A percentile compares a stretch with the other conserved stretches of the same genome.
Evolutionary conservation across 1,140 invertebrate genomes (phyloP).

Genomic region (Drosophila grimshawi): DNA sequence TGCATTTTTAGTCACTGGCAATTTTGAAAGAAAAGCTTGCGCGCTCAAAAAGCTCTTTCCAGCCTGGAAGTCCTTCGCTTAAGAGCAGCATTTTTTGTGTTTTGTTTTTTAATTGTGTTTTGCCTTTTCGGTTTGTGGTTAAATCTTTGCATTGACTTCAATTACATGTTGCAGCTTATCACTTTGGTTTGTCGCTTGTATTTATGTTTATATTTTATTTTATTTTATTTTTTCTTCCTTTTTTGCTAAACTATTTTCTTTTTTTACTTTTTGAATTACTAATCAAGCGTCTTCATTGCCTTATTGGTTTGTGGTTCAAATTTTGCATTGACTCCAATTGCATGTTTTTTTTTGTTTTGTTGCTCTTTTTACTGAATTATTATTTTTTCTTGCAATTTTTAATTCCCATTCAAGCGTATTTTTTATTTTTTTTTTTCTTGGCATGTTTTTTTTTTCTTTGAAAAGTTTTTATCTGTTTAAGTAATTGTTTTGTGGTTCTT

Average conservation of each 20-base stretch:
- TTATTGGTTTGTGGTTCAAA: too few species aligned
- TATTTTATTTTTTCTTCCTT: neutral
- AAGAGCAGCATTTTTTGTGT: neutral
- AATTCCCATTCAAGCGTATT: too few species aligned
- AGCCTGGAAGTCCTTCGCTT: constrained; percentile 30
- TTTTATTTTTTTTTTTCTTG: too few species aligned
- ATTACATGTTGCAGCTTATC: neutral
- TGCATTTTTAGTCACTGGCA: constrained; percentile 38
- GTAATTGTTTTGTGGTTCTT: too few species aligned
- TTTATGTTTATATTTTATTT: neutral
- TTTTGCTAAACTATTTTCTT: too few species aligned
- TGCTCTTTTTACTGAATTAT: too few species aligned
- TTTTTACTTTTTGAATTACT: too few species aligned
- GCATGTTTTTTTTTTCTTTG: too few species aligned
- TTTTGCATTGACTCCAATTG: too few species aligned
- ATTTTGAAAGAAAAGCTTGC: constrained; percentile 35
- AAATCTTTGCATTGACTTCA: neutral
- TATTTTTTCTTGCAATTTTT: too few species aligned
- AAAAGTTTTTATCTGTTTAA: too few species aligned
- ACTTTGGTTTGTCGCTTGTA: neutral
- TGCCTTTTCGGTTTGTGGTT: neutral
- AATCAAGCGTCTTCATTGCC: too few species aligned
- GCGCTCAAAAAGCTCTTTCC: constrained; percentile 36
- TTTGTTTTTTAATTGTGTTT: neutral
- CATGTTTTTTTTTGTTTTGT: neutral